phyloP scores from a whole-genome alignment of 2,113 vertebrate genomes.

The Neodontobutis hainanensis region DNA sequence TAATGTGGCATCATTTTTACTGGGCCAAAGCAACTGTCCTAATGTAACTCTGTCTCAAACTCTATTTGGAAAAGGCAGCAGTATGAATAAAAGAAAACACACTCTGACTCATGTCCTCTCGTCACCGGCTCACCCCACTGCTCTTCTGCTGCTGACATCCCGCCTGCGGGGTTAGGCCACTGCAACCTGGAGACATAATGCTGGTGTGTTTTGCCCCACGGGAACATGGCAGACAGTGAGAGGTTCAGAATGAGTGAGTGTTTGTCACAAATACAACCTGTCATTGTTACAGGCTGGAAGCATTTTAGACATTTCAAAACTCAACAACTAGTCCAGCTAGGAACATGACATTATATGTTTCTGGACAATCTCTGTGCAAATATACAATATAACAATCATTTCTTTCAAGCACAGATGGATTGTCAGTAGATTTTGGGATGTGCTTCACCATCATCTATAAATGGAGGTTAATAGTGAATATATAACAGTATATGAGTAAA shows the following conservation, averaged over 20 bases:
- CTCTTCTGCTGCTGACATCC: slow-evolving; percentile 41
- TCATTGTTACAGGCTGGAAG: neutral
- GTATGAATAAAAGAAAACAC: slow-evolving; percentile 70
- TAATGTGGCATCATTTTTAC: slow-evolving; percentile 46
- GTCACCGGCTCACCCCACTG: slow-evolving; percentile 15
- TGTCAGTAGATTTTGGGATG: too few relatives aligned
- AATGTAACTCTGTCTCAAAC: slow-evolving; percentile 56
- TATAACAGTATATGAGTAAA: too few relatives aligned
- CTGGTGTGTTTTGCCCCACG: slow-evolving; percentile 21
- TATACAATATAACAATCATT: neutral
- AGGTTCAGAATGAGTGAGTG: neutral
- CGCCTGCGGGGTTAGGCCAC: slow-evolving; percentile 30
- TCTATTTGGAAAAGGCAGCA: slow-evolving; percentile 52
- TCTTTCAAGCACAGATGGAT: neutral
- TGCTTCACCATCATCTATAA: too few relatives aligned
- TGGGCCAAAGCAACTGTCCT: slow-evolving; percentile 62
- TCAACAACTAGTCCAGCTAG: neutral
- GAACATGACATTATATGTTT: neutral
- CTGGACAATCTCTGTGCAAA: neutral
- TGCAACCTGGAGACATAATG: slow-evolving; percentile 28
- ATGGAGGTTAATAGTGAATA: too few relatives aligned
- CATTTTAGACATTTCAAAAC: slow-evolving; percentile 2
- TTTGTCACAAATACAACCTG: slow-evolving; percentile 11
- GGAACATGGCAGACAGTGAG: neutral
- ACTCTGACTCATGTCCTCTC: slow-evolving; percentile 23